Evolutionary conservation across 1,140 invertebrate genomes (phyloP).

Genomic region (Choristoneura fumiferana): DNA sequence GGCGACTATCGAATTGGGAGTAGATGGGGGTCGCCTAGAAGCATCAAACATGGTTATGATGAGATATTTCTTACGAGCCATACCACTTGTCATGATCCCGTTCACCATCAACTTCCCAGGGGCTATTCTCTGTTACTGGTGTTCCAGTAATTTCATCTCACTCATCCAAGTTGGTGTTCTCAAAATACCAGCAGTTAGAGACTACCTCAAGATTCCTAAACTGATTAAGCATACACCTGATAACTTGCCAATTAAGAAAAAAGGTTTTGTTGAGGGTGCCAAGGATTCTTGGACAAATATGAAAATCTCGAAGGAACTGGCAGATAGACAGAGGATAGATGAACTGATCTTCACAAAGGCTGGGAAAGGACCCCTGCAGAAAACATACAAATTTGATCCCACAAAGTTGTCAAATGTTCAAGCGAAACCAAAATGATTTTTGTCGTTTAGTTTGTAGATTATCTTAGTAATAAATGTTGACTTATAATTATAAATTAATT

Average conservation of each 20-base stretch:
- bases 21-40: constrained; percentile 84
- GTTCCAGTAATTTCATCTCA: constrained; percentile 92
- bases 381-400: constrained; percentile 93
- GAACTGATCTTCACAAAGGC: constrained; percentile 89
- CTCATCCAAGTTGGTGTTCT: constrained; percentile 89
- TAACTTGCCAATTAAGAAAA: constrained; percentile 82
- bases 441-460: constrained; percentile 27
- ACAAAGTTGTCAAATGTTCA: constrained; percentile 79
- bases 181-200: constrained; percentile 85
- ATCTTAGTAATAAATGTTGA: constrained; percentile 29
- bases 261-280: constrained; percentile 88
- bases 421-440: constrained; percentile 63
- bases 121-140: constrained; percentile 95
- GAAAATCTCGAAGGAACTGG: constrained; percentile 87
- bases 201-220: constrained; percentile 88
- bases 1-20: constrained; percentile 90
- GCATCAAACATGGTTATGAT: constrained; percentile 83
- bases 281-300: constrained; percentile 92
- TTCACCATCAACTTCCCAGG: constrained; percentile 94
- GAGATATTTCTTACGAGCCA: constrained; percentile 85
- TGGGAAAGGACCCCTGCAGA: constrained; percentile 89
- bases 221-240: constrained; percentile 79
- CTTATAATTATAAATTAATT: background rate
- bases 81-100: constrained; percentile 91
- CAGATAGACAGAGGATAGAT: constrained; percentile 87